A percentile compares a stretch with the other conserved stretches of the same genome.
Evolutionary conservation across 2,113 vertebrate genomes (phyloP).

Genomic region (Anguilla japonica): DNA sequence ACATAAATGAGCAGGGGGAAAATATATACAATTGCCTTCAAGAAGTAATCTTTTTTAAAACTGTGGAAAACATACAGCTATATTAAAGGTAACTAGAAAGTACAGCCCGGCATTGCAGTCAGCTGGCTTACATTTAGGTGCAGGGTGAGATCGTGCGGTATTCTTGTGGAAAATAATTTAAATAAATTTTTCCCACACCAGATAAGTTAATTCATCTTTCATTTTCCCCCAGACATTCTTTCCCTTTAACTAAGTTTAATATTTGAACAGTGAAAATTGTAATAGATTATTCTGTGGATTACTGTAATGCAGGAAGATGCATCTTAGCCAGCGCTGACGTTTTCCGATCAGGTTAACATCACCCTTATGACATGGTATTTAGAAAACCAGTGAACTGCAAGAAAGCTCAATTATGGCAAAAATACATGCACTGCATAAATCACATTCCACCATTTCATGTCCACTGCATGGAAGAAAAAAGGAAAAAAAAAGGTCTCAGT

Average conservation of each 20-base stretch:
- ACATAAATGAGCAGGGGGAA: too few relatives aligned
- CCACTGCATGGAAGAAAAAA: slow-evolving; percentile 53
- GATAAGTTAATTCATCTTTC: slow-evolving; percentile 8
- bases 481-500: too few relatives aligned
- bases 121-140: not conserved
- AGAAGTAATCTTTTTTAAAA: not conserved
- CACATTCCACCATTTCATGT: slow-evolving; percentile 61
- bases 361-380: slow-evolving; percentile 68
- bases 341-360: slow-evolving; percentile 53
- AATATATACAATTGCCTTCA: too few relatives aligned
- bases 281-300: slow-evolving; percentile 61
- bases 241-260: slow-evolving; percentile 3
- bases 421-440: slow-evolving; percentile 63
- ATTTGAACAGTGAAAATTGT: slow-evolving; percentile 36
- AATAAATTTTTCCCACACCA: not conserved
- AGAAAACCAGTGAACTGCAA: slow-evolving; percentile 63
- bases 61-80: not conserved
- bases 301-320: slow-evolving; percentile 59
- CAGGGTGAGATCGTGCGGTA: not conserved
- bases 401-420: slow-evolving; percentile 66
- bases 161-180: not conserved
- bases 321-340: slow-evolving; percentile 34
- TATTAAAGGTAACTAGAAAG: not conserved
- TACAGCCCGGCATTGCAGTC: not conserved
- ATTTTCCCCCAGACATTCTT: slow-evolving; percentile 3